phyloP scores from a whole-genome alignment of 2,888 invertebrate genomes.

The Heteromyza rotundicornis region DNA sequence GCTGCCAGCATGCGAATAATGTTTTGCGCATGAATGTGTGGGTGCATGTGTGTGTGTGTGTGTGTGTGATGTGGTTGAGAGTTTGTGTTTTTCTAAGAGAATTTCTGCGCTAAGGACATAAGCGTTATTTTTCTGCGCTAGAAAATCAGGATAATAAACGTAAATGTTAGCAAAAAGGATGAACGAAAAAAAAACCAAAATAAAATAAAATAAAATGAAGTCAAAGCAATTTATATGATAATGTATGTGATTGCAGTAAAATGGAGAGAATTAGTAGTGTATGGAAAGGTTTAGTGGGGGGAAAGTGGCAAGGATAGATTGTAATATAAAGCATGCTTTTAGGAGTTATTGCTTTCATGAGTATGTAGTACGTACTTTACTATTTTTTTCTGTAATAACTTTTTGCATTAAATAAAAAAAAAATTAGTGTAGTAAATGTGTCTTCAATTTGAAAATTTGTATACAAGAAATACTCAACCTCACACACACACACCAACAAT shows the following conservation, averaged over 20 bases:
- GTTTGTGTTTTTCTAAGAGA: too few relatives aligned
- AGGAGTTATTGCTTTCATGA: too few relatives aligned
- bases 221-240: slow-evolving; percentile 54
- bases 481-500: background rate
- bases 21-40: slow-evolving; percentile 14
- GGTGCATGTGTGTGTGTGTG: background rate
- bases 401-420: background rate
- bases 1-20: slow-evolving; percentile 18
- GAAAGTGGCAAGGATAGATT: too few relatives aligned
- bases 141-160: slow-evolving; percentile 53
- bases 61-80: slow-evolving; percentile 18
- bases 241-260: slow-evolving; percentile 29
- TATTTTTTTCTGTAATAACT: background rate
- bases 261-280: slow-evolving; percentile 8
- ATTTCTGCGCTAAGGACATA: slow-evolving; percentile 35
- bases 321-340: too few relatives aligned
- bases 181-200: slow-evolving; percentile 37
- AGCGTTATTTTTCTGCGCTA: slow-evolving; percentile 56
- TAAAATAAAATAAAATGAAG: too few relatives aligned
- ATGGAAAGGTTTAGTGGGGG: too few relatives aligned
- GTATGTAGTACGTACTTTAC: too few relatives aligned
- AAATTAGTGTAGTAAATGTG: too few relatives aligned
- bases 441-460: too few relatives aligned
- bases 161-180: slow-evolving; percentile 41
- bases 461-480: too few relatives aligned